Conservation (phyloP, 2,888 invertebrate species). For the Pheosia tremula region DNA sequence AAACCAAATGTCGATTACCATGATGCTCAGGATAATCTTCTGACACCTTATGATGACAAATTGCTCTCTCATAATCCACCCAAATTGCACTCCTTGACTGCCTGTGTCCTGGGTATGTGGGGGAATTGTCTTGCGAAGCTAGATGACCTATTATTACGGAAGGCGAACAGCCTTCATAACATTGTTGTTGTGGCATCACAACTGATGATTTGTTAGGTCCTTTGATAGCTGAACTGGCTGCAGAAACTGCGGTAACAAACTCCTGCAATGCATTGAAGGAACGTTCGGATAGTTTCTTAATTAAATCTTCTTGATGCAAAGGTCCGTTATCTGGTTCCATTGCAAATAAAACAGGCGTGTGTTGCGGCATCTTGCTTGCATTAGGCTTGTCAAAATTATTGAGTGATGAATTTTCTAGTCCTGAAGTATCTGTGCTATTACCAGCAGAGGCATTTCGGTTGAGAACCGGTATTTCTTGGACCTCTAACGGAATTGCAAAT, state of each 20-base stretch:
- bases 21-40: constrained; percentile 44
- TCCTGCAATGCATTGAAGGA: neutral
- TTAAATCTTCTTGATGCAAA: neutral
- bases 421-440: neutral
- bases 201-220: neutral
- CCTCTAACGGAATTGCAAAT: neutral
- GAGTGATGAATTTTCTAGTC: neutral
- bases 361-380: neutral
- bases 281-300: neutral
- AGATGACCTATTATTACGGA: neutral
- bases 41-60: constrained; percentile 43
- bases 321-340: neutral
- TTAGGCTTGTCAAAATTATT: neutral
- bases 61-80: constrained; percentile 20
- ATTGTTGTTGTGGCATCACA: neutral
- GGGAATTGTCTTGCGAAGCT: neutral
- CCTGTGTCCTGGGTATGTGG: neutral
- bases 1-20: constrained; percentile 42
- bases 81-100: constrained; percentile 28
- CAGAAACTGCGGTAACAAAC: neutral
- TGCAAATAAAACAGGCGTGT: neutral
- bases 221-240: neutral
- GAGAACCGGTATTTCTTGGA: neutral
- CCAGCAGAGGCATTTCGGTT: neutral
- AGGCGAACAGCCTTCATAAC: neutral